Percentiles rank a stretch among this genome's conserved stretches.
Conservation (phyloP, 2,113 vertebrate species). For the Megalops atlanticus region DNA sequence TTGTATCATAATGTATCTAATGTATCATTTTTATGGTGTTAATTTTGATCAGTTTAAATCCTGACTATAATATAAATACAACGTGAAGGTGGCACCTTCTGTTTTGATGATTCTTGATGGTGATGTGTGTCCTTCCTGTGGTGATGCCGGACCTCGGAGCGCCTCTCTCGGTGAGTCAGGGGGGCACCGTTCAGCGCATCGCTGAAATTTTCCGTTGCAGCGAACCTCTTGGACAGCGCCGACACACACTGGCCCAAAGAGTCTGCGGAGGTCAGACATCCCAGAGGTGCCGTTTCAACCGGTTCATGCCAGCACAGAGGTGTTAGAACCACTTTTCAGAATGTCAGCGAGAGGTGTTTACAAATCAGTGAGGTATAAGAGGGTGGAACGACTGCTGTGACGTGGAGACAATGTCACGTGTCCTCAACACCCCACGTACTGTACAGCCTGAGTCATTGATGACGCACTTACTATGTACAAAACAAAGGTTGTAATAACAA, state of each 20-base stretch:
- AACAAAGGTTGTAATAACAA: slow-evolving; percentile 29
- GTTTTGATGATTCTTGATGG: slow-evolving; percentile 56
- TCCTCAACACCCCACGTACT: neutral
- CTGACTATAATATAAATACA: neutral
- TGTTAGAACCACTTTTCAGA: neutral
- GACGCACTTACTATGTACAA: slow-evolving; percentile 40
- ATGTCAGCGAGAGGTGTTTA: neutral
- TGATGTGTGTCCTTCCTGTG: slow-evolving; percentile 67
- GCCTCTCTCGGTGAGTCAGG: slow-evolving; percentile 65
- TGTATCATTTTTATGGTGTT: too few species aligned
- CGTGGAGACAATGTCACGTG: neutral
- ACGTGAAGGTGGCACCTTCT: slow-evolving; percentile 63
- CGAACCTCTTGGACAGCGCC: slow-evolving; percentile 69
- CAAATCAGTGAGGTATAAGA: neutral
- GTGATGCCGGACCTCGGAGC: slow-evolving; percentile 61
- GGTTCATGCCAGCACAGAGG: slow-evolving; percentile 41
- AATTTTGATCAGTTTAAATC: too few species aligned
- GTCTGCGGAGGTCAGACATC: slow-evolving; percentile 51
- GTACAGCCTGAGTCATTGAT: slow-evolving; percentile 22
- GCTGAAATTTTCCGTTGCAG: slow-evolving; percentile 62
- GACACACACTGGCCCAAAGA: slow-evolving; percentile 74
- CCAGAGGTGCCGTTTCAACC: neutral
- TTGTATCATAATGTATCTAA: too few species aligned
- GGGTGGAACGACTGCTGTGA: neutral
- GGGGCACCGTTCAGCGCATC: slow-evolving; percentile 60